These are phyloP conservation scores for Eristalinus sepulchralis DNA, from an alignment of 2,888 invertebrate genomes.

Conservation along the genomic window DNA sequence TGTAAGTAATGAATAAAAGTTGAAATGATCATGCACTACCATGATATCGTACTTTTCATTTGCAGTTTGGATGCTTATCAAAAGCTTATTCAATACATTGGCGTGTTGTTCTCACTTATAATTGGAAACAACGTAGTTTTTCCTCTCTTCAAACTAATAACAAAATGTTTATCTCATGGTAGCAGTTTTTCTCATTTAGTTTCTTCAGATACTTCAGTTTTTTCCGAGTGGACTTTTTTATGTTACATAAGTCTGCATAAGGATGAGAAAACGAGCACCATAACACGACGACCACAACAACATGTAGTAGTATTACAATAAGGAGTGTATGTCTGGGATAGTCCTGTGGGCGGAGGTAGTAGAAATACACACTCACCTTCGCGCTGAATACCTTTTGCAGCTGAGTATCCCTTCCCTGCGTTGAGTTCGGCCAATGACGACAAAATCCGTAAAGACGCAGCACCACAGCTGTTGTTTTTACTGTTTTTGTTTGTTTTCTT, in stretches of 20 bases:
- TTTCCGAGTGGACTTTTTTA: background rate
- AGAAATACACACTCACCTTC: conserved; percentile 47
- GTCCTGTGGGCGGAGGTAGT: background rate
- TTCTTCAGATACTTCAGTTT: conserved; percentile 11
- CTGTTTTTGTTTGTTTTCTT: conserved; percentile 31
- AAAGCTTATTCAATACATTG: background rate
- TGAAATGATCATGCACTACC: no score
- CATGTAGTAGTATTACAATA: background rate
- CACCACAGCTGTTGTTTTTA: conserved; percentile 28
- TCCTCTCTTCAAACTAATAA: no score
- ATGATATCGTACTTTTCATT: background rate
- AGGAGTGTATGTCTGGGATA: background rate
- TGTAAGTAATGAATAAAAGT: no score
- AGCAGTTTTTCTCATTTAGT: background rate
- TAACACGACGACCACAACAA: conserved; percentile 9
- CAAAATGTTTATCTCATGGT: background rate
- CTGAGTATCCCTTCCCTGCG: conserved; percentile 49
- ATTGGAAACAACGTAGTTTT: conserved; percentile 6
- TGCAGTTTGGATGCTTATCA: background rate
- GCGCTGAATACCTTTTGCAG: conserved; percentile 48
- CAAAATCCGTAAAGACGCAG: conserved; percentile 15
- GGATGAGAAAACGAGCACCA: conserved; percentile 19
- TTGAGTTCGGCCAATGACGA: background rate
- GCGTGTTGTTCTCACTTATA: background rate
- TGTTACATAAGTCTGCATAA: conserved; percentile 49